These are phyloP conservation scores for Brachypteracias leptosomus DNA, from an alignment of 2,113 vertebrate species.

Conservation along the genomic window DNA sequence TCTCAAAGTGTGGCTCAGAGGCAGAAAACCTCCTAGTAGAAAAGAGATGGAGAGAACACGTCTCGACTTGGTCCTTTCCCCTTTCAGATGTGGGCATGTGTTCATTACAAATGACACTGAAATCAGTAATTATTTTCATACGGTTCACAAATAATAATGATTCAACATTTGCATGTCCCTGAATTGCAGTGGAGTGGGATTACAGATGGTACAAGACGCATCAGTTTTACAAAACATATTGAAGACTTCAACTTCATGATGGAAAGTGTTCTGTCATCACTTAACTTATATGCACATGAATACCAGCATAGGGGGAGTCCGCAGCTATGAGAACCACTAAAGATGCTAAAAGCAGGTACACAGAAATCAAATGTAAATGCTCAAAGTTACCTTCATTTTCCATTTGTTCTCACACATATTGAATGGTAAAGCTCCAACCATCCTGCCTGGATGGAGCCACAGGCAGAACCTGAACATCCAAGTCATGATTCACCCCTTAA, in stretches of 20 bases:
- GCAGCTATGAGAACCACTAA: not conserved
- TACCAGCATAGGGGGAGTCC: not conserved
- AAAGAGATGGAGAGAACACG: not conserved
- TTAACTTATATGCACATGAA: not conserved
- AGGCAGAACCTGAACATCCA: not conserved
- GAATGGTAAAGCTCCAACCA: not conserved
- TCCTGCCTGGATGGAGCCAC: not conserved
- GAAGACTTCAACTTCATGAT: constrained; percentile 30
- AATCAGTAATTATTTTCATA: constrained; percentile 52
- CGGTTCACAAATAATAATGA: constrained; percentile 36
- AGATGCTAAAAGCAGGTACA: not conserved
- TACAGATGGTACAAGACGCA: constrained; percentile 45
- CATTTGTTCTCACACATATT: not conserved
- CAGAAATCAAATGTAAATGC: not conserved
- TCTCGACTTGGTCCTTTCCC: constrained; percentile 4
- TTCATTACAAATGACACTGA: constrained; percentile 22
- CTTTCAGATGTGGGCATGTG: not conserved
- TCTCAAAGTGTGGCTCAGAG: constrained; percentile 4
- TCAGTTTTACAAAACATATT: constrained; percentile 47
- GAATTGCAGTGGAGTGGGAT: constrained; percentile 26
- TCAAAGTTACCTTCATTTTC: not conserved
- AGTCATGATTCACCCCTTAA: not conserved
- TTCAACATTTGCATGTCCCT: constrained; percentile 33
- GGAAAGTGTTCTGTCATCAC: constrained; percentile 46
- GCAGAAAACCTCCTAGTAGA: not conserved